Percentiles rank a stretch among this genome's conserved stretches.
phyloP scores from a whole-genome alignment of 2,888 invertebrate genomes.

The Diogma glabrata region DNA sequence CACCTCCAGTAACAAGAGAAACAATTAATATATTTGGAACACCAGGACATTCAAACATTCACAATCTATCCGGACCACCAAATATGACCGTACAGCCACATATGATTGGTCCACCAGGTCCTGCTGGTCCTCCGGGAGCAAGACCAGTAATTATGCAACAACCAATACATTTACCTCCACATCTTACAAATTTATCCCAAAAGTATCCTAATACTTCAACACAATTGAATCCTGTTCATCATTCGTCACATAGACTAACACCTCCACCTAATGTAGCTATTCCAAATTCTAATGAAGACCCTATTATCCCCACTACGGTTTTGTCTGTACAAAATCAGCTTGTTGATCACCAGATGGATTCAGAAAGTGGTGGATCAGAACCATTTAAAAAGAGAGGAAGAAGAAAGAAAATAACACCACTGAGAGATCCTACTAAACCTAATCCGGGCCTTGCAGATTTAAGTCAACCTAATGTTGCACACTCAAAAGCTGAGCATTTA shows the following conservation, averaged over 20 bases:
- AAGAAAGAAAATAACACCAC: constrained; percentile 36
- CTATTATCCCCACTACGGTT: constrained; percentile 16
- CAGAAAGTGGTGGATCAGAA: constrained; percentile 2
- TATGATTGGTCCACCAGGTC: constrained; percentile 9
- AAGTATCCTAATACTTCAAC: constrained; percentile 5
- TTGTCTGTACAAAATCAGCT: constrained; percentile 14
- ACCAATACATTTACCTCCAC: constrained; percentile 10
- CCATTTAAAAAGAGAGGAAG: constrained; percentile 31
- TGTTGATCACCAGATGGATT: too few species aligned
- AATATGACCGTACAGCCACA: constrained; percentile 11
- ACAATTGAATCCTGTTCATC: background rate
- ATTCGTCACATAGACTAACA: background rate
- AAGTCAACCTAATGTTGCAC: background rate
- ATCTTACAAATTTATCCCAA: constrained; percentile 10
- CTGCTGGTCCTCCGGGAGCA: too few species aligned
- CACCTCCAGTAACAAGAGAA: constrained; percentile 1
- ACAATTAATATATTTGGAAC: too few species aligned
- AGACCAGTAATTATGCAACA: too few species aligned
- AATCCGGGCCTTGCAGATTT: background rate
- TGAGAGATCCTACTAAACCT: constrained; percentile 26
- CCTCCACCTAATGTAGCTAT: background rate
- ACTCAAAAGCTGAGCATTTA: background rate
- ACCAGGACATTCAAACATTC: constrained; percentile 7
- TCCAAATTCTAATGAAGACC: constrained; percentile 8
- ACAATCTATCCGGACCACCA: too few species aligned